Evolutionary conservation across 2,113 vertebrate genomes (phyloP), one percentile per base, ranked within the genome.

Genomic region (Heterotis niloticus): DNA sequence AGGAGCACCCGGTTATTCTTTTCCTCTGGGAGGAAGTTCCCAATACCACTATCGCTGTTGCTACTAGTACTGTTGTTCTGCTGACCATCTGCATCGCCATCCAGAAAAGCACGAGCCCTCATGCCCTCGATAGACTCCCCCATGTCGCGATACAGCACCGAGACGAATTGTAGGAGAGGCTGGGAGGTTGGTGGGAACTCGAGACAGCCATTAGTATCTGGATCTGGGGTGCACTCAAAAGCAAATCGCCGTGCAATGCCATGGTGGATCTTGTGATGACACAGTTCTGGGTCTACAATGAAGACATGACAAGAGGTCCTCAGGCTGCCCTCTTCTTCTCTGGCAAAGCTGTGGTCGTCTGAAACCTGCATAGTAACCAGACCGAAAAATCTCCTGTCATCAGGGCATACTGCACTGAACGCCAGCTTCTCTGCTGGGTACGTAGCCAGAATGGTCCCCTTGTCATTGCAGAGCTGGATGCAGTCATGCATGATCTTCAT

Each of bases 261-360:
- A 67, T 93, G 91, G 80, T 99, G 97, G 80, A 97, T 90, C 93
- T 95, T 95, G 86, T 99, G 98, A 75, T 91, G 92, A 86, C 96
- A 99, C 18, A 99, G 88, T 79, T 98, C 97, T 0, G 98, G 96
- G 80, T 99, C 97, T 85, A 98, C 98, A 82, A 98, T 96, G 82
- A 99, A 99, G 75, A 99, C 98, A 0, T 99, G 98, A 81, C 98
- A 99, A 64, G 98, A 99, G 0, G 96, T 99, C 83, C 97, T 93
- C 85, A 98, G 81, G 75, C 89, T 65, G 0, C 92, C 92, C 72
- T 95, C 95, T 0, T 96, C 94, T 13, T 96, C 95, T 44, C 86
- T 90, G 1, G 90, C 91, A 66, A 90, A 88, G 78, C 84, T 85
- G 2, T 90, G 88, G 12, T 94, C 95, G 0, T 96, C 95, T 0